A percentile compares a stretch with the other conserved stretches of the same genome.
Conservation (phyloP, 2,797 vertebrate genomes). For the Gadopsis marmoratus region DNA sequence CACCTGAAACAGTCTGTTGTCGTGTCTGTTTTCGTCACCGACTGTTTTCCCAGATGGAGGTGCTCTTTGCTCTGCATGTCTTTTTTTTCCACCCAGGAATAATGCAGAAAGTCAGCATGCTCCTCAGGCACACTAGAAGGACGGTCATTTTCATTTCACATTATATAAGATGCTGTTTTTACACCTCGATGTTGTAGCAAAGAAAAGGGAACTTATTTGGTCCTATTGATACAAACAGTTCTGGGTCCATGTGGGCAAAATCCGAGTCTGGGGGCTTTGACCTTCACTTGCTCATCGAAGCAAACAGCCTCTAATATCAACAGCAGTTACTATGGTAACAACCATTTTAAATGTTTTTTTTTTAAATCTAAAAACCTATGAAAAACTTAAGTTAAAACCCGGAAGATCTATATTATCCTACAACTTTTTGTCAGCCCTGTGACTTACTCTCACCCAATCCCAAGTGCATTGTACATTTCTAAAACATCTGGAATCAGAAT, state of each 20-base stretch:
- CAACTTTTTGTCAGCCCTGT: too few species aligned
- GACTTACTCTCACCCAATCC: too few species aligned
- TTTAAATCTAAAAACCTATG: not conserved
- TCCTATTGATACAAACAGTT: not conserved
- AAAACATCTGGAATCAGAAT: too few species aligned
- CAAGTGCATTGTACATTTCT: too few species aligned
- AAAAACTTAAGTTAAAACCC: not conserved
- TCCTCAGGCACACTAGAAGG: constrained; percentile 45
- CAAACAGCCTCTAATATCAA: not conserved
- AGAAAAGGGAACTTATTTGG: constrained; percentile 26
- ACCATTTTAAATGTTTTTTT: too few species aligned
- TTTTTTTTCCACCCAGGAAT: constrained; percentile 45
- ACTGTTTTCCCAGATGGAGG: constrained; percentile 27
- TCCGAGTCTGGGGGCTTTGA: not conserved
- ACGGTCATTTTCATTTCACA: constrained; percentile 39
- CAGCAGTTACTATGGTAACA: not conserved
- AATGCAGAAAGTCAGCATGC: constrained; percentile 62
- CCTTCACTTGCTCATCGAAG: too few species aligned
- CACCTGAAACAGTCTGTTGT: constrained; percentile 10
- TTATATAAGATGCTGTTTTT: constrained; percentile 65
- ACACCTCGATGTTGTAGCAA: constrained; percentile 16
- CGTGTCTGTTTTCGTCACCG: constrained; percentile 13
- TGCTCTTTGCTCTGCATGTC: constrained; percentile 63
- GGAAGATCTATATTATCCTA: not conserved
- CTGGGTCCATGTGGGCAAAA: not conserved